A percentile compares a stretch with the other conserved stretches of the same genome.
These are phyloP conservation scores for Prosapia bicincta DNA, from an alignment of 2,888 invertebrate species.

Conservation along the genomic window DNA sequence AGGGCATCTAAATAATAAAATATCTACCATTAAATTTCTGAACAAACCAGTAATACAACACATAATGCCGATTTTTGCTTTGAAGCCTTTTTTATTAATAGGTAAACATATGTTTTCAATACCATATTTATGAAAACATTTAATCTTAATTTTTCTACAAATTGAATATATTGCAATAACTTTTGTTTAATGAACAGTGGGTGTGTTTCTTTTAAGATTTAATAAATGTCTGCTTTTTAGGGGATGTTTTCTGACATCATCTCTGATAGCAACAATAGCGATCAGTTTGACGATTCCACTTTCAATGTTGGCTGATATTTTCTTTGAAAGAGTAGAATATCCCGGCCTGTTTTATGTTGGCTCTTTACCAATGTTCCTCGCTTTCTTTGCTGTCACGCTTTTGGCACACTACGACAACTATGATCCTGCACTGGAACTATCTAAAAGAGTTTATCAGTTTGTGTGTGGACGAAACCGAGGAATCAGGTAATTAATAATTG, in stretches of 20 bases:
- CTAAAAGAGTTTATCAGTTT: conserved; percentile 52
- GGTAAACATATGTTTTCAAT: too few relatives aligned
- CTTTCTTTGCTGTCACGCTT: conserved; percentile 66
- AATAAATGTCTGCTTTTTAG: too few relatives aligned
- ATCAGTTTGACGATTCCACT: conserved; percentile 86
- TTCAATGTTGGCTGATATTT: conserved; percentile 65
- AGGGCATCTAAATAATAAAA: too few relatives aligned
- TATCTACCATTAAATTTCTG: too few relatives aligned
- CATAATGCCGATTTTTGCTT: too few relatives aligned
- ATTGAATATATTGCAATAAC: too few relatives aligned
- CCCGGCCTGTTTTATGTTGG: conserved; percentile 69
- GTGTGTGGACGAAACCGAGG: conserved; percentile 49
- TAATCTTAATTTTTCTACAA: too few relatives aligned
- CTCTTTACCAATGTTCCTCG: conserved; percentile 69
- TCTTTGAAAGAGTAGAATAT: conserved; percentile 35
- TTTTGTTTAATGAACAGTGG: too few relatives aligned
- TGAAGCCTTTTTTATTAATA: too few relatives aligned
- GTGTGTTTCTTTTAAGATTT: too few relatives aligned
- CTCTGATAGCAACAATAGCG: conserved; percentile 81
- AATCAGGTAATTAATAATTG: conserved; percentile 47
- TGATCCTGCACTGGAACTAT: conserved; percentile 66
- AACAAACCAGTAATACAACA: too few relatives aligned
- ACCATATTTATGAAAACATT: too few relatives aligned
- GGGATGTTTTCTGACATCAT: conserved; percentile 92
- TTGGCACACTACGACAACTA: conserved; percentile 76